Evolutionary conservation across 1,140 invertebrate genomes (phyloP).

Genomic region (Harpegnathos saltator): DNA sequence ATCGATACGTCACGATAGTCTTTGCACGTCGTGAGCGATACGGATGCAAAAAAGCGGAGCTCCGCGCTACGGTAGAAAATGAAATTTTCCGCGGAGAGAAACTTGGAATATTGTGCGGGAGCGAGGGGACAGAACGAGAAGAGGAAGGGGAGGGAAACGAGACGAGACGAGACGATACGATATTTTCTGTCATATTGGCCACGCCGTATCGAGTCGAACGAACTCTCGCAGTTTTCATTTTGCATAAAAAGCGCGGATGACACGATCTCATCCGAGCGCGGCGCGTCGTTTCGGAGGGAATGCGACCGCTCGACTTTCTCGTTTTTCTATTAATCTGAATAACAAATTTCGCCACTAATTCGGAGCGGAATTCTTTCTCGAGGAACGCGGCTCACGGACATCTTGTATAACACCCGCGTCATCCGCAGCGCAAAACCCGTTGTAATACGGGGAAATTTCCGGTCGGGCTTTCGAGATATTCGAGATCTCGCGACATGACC

Average conservation of each 20-base stretch:
- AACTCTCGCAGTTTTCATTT: constrained; percentile 2
- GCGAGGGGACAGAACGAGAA: neutral
- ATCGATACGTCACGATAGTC: neutral
- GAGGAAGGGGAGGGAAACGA: neutral
- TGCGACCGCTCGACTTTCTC: neutral
- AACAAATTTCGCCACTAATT: neutral
- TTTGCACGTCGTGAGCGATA: constrained; percentile 7
- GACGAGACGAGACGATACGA: neutral
- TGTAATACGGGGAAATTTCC: too few relatives aligned
- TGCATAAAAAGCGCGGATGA: neutral
- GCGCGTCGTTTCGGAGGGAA: constrained; percentile 3
- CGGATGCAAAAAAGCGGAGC: neutral
- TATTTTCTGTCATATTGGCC: constrained; percentile 34
- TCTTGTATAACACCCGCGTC: too few relatives aligned
- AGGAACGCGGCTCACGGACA: neutral
- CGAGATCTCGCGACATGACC: neutral
- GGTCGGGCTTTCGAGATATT: neutral
- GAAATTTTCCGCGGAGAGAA: constrained; percentile 26
- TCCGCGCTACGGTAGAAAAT: constrained; percentile 19
- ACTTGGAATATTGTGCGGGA: constrained; percentile 16
- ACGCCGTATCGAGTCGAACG: constrained; percentile 18
- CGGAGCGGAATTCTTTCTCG: neutral
- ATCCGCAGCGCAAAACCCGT: too few relatives aligned
- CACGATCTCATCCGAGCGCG: neutral
- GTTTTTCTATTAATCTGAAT: constrained; percentile 4